Conservation (phyloP, 2,113 vertebrate species). For the Climacteris rufus region DNA sequence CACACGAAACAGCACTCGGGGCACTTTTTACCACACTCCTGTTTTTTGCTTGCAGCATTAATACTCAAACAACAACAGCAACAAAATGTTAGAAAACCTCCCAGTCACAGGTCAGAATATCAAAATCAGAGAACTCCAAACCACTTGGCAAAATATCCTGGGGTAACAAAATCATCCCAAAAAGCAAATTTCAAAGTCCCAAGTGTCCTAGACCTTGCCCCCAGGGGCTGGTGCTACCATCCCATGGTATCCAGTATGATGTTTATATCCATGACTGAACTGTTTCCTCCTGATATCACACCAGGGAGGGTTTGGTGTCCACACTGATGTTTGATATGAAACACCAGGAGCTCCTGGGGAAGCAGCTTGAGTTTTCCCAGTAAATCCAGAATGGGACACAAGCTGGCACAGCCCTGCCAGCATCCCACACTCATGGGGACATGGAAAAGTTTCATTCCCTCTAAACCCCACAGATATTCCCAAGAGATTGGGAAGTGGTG, state of each 20-base stretch:
- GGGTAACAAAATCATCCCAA: background rate
- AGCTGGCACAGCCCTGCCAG: background rate
- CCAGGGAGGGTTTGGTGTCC: background rate
- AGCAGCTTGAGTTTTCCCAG: background rate
- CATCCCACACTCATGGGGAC: fast-evolving
- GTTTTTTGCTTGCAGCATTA: background rate
- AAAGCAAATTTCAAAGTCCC: background rate
- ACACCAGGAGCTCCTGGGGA: background rate
- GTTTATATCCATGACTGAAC: background rate
- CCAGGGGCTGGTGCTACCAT: background rate
- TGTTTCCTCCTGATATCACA: background rate
- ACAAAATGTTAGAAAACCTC: background rate
- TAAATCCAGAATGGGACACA: background rate
- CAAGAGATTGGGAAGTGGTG: background rate
- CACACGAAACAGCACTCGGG: background rate
- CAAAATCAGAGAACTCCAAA: background rate
- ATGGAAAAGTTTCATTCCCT: background rate
- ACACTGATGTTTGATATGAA: background rate
- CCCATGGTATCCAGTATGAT: fast-evolving
- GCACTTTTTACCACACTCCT: background rate
- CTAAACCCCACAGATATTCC: background rate
- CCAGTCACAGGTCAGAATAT: background rate
- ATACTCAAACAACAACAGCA: background rate
- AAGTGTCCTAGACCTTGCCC: background rate
- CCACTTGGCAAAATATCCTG: background rate